phyloP scores from a whole-genome alignment of 2,888 invertebrate genomes.

The Epistrophella euchroma region DNA sequence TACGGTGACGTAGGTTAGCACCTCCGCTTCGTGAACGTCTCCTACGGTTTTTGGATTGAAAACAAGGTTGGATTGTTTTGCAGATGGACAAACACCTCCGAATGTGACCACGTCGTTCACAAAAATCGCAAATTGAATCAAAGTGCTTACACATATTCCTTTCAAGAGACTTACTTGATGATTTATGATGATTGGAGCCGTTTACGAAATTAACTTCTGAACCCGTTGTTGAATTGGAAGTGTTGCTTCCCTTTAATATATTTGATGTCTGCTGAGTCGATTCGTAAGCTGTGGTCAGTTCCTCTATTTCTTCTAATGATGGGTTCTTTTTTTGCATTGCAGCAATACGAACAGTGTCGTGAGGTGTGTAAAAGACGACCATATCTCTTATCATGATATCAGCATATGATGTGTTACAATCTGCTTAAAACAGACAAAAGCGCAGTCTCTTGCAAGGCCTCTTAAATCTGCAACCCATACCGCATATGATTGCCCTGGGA shows the following conservation, averaged over 20 bases:
- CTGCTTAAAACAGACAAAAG: neutral
- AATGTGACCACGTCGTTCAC: too few relatives aligned
- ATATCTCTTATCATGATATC: conserved; percentile 15
- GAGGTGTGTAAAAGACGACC: conserved; percentile 7
- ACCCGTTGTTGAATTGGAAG: conserved; percentile 1
- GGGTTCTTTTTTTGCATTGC: neutral
- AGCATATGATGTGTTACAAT: neutral
- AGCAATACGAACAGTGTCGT: neutral
- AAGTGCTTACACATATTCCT: too few relatives aligned
- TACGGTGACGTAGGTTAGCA: too few relatives aligned
- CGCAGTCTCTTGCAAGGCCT: neutral
- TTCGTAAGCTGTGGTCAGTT: too few relatives aligned
- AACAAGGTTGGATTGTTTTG: too few relatives aligned
- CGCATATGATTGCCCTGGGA: neutral
- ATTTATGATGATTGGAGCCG: neutral
- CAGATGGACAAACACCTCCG: too few relatives aligned
- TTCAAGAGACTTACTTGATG: conserved; percentile 22
- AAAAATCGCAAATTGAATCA: too few relatives aligned
- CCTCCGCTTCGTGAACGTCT: too few relatives aligned
- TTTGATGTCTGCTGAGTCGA: too few relatives aligned
- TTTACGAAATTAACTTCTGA: conserved; percentile 24
- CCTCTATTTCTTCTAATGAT: too few relatives aligned
- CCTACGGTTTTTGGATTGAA: too few relatives aligned
- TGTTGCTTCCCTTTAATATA: too few relatives aligned
- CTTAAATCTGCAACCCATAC: neutral